These are phyloP conservation scores for Todus mexicanus DNA, from an alignment of 2,797 vertebrate species.

Conservation along the genomic window DNA sequence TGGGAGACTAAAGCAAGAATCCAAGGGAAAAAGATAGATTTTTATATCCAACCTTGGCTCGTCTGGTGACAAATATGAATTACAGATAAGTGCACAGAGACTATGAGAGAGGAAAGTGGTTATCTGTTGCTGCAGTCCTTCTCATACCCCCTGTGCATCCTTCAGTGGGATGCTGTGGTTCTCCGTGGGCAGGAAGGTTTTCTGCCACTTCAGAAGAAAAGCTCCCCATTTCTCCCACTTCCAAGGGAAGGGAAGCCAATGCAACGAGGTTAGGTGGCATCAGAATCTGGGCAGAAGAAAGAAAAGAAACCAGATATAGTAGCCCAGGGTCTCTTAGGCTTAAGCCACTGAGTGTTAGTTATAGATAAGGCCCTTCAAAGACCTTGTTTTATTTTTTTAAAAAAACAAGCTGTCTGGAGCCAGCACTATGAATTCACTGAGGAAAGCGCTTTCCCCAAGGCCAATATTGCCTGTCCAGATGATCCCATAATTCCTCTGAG, in stretches of 20 bases:
- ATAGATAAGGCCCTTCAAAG: conserved; percentile 48
- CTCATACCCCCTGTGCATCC: neutral
- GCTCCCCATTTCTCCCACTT: neutral
- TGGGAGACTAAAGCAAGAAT: neutral
- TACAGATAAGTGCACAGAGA: neutral
- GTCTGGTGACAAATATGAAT: neutral
- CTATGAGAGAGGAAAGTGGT: neutral
- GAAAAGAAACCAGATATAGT: neutral
- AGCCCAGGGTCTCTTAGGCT: conserved; percentile 13
- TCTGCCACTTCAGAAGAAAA: neutral
- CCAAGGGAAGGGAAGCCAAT: neutral
- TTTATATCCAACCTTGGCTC: neutral
- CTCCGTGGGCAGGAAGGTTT: neutral
- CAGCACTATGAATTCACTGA: neutral
- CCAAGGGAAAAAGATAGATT: neutral
- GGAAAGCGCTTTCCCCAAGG: conserved; percentile 34
- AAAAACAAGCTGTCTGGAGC: neutral
- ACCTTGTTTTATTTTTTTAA: conserved; percentile 3
- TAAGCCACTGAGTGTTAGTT: neutral
- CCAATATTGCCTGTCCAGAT: conserved; percentile 12
- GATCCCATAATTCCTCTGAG: conserved; percentile 18
- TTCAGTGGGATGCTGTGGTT: rapidly evolving
- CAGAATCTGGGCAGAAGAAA: neutral
- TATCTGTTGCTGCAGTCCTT: neutral
- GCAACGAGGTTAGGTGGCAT: neutral